Evolutionary conservation across 2,797 vertebrate genomes (phyloP).

Genomic region (Etheostoma nigrum): DNA sequence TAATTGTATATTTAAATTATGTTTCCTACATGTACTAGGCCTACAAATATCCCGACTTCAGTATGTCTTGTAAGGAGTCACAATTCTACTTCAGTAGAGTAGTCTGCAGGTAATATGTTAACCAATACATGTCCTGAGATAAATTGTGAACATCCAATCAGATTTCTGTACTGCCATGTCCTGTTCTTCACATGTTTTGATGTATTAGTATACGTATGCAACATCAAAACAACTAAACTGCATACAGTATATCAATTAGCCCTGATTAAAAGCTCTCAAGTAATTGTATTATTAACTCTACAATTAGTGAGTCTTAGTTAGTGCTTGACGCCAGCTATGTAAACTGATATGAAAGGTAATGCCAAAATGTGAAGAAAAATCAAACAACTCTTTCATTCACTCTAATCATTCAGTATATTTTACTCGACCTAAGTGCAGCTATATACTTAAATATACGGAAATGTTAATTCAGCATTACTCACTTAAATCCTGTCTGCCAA

Average conservation of each 20-base stretch:
- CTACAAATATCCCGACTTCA: neutral
- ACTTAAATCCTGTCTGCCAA: slow-evolving; percentile 15
- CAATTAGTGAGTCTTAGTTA: neutral
- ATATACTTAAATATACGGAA: slow-evolving; percentile 17
- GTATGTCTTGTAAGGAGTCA: neutral
- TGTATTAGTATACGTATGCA: neutral
- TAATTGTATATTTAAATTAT: neutral
- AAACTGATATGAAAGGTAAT: neutral
- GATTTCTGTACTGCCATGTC: neutral
- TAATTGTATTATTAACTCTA: neutral
- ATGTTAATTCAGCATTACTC: slow-evolving; percentile 53
- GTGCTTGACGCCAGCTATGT: neutral
- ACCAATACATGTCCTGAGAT: neutral
- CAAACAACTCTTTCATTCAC: neutral
- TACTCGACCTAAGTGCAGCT: neutral
- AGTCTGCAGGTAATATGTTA: neutral
- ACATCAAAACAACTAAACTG: neutral
- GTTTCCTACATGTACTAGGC: neutral
- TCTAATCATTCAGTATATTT: slow-evolving; percentile 3
- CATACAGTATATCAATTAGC: neutral
- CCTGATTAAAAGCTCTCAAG: neutral
- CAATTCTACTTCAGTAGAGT: neutral
- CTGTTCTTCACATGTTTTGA: neutral
- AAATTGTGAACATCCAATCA: neutral
- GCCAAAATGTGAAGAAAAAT: neutral